Percentiles rank a stretch among this genome's conserved stretches.
These are phyloP conservation scores for Liparis tanakae DNA, from an alignment of 2,797 vertebrate genomes.

Conservation along the genomic window DNA sequence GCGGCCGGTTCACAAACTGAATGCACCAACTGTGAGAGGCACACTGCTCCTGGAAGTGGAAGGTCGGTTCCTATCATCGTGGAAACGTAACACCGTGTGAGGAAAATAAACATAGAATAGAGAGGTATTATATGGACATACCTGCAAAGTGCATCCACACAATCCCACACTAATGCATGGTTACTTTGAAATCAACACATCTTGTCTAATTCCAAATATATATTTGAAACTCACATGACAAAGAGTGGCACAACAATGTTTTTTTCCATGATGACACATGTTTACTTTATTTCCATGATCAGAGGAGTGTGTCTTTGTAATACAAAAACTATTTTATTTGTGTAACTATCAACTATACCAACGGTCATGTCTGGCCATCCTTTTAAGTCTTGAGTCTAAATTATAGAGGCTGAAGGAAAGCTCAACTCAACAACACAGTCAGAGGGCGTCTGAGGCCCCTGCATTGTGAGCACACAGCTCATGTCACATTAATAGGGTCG, in stretches of 20 bases:
- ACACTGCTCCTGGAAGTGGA: background rate
- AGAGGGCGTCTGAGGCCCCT: slow-evolving; percentile 7
- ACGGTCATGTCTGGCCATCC: background rate
- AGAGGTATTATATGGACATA: background rate
- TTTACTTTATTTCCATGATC: background rate
- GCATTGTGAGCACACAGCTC: background rate
- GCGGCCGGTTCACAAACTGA: slow-evolving; percentile 1
- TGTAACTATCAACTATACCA: too few relatives aligned
- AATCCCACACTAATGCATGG: too few relatives aligned
- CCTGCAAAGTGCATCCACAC: background rate
- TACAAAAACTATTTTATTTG: too few relatives aligned
- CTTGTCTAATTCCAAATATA: background rate
- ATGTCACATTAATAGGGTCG: background rate
- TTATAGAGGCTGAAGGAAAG: background rate
- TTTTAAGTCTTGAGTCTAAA: slow-evolving; percentile 4
- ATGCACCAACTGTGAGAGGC: background rate
- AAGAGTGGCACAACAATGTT: background rate
- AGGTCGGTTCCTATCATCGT: background rate
- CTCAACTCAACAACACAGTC: slow-evolving; percentile 13
- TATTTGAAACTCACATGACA: background rate
- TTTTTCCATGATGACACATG: background rate
- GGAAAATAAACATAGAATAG: too few relatives aligned
- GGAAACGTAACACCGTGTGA: background rate
- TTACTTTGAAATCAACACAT: background rate
- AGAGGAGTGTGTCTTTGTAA: background rate